Evolutionary conservation across 2,113 vertebrate species (phyloP).

Genomic region (Bos javanicus): DNA sequence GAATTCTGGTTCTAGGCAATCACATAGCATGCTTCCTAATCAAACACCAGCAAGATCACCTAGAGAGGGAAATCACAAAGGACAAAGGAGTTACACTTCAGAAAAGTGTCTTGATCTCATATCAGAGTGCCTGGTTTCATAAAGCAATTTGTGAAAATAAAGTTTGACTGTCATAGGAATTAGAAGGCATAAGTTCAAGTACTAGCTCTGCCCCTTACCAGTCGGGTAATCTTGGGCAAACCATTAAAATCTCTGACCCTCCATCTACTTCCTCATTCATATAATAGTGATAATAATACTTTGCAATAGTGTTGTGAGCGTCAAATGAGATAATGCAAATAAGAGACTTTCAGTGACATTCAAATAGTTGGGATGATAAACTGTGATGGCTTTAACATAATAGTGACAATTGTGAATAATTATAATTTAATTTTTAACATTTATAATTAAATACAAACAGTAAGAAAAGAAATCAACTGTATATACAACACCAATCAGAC

Average conservation of each 20-base stretch:
- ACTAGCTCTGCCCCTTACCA: neutral
- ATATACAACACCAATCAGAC: conserved; percentile 46
- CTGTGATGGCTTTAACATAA: conserved; percentile 38
- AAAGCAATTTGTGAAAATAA: neutral
- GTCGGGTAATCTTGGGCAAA: neutral
- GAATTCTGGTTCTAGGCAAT: neutral
- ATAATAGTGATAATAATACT: neutral
- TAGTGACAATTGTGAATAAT: conserved; percentile 53
- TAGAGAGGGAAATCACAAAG: neutral
- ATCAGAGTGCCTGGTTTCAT: neutral
- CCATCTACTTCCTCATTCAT: neutral
- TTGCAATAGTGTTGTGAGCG: neutral
- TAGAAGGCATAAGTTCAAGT: neutral
- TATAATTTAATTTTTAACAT: conserved; percentile 56
- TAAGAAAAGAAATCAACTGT: conserved; percentile 72
- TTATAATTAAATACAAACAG: conserved; percentile 66
- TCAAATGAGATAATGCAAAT: conserved; percentile 16
- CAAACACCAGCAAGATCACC: neutral
- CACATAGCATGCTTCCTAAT: neutral
- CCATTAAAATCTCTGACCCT: neutral
- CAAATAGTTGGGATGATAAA: neutral
- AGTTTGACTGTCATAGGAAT: neutral
- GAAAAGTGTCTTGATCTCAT: conserved; percentile 1
- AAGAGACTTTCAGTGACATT: conserved; percentile 27
- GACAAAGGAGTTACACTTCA: neutral